Percentiles rank a stretch among this genome's conserved stretches.
These are phyloP conservation scores for Beris morrisii DNA, from an alignment of 2,888 invertebrate species.

Conservation along the genomic window DNA sequence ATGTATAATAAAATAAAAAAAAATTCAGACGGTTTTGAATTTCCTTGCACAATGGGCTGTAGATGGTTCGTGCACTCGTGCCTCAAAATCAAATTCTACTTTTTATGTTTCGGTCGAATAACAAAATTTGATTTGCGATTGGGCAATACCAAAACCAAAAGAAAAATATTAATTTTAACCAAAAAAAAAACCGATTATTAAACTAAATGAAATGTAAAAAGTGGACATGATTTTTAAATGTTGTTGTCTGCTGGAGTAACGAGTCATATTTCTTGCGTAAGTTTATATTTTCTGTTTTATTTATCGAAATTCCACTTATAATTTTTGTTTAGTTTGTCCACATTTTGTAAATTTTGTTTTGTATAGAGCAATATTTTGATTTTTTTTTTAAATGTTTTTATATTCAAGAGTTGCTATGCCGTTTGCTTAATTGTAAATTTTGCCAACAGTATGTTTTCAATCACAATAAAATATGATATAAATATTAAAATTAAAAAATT, in stretches of 20 bases:
- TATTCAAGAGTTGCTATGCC: constrained; percentile 10
- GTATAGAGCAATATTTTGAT: background rate
- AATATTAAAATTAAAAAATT: too few species aligned
- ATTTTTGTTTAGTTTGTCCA: constrained; percentile 13
- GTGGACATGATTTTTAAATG: constrained; percentile 22
- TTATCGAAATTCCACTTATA: constrained; percentile 12
- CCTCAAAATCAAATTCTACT: constrained; percentile 54
- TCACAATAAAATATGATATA: too few species aligned
- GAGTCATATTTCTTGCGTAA: constrained; percentile 25
- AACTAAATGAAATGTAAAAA: constrained; percentile 21
- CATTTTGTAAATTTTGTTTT: constrained; percentile 20
- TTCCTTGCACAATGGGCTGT: constrained; percentile 53
- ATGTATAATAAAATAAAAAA: constrained; percentile 23
- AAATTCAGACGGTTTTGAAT: constrained; percentile 50
- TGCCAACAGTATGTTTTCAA: too few species aligned
- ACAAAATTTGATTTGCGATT: constrained; percentile 3
- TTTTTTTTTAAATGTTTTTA: background rate
- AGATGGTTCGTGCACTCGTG: constrained; percentile 49
- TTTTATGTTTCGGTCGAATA: constrained; percentile 56
- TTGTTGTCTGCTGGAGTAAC: constrained; percentile 14
- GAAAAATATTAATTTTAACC: constrained; percentile 20
- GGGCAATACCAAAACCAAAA: constrained; percentile 29
- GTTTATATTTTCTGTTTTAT: constrained; percentile 24
- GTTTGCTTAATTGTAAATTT: background rate
- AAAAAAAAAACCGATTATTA: background rate